Conservation (phyloP, 2,888 invertebrate species). For the Nephrotoma appendiculata region DNA sequence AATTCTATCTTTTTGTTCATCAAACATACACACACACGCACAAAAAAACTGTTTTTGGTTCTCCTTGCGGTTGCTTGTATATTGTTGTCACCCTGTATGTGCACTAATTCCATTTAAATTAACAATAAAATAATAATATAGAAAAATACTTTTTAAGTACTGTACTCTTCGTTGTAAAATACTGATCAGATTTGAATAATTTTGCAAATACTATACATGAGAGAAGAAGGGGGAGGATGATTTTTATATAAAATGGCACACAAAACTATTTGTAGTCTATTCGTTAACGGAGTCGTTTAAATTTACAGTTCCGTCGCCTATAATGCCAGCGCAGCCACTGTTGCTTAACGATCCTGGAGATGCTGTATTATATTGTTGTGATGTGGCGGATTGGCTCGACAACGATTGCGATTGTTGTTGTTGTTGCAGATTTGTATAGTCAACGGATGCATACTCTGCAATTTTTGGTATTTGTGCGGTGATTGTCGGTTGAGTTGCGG, state of each 20-base stretch:
- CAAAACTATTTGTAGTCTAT: neutral
- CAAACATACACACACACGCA: neutral
- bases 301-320: neutral
- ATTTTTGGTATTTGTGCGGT: neutral
- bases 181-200: neutral
- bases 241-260: neutral
- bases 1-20: neutral
- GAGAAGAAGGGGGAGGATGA: neutral
- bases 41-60: neutral
- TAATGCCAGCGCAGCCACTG: neutral
- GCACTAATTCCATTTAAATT: neutral
- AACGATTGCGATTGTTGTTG: neutral
- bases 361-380: neutral
- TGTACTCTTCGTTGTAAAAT: neutral
- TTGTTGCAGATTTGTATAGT: neutral
- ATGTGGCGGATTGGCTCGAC: neutral
- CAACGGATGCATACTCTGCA: neutral
- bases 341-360: neutral
- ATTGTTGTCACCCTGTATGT: neutral
- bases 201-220: neutral
- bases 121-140: neutral
- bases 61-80: neutral
- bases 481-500: neutral
- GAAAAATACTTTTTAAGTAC: neutral
- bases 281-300: neutral